Base-by-base conservation (phyloP, 2,797 vertebrate species). In the Leptatherina wallacei region DNA sequence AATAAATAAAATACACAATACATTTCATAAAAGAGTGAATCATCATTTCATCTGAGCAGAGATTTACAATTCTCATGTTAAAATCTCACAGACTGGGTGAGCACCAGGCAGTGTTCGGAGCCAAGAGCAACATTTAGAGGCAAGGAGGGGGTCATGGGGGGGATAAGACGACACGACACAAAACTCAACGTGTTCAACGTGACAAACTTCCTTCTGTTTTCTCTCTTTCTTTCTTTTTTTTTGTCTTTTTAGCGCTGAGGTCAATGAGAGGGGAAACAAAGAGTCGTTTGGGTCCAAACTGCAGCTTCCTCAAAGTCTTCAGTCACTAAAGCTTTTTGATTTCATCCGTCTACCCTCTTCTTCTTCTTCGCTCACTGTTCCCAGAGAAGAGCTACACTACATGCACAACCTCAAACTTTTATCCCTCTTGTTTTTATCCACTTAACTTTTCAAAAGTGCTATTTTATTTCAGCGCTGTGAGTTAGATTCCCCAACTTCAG, bases 61-160 rank as follows among this genome's bases (percentile, higher is more conserved):
- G 73, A 82, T 69, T 83, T 85, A 85, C 82, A 88, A 33, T 81
- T 89, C 49, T 86, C 74, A 51, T 82, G 76, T 76, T 73, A 68
- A 77, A 78, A 51, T 80, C 82, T 91, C 86, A 89, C 90, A 91
- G 91, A 91, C 92, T 92, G 90, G 90, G 90, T 88, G 92, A 92
- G 90, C 91, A 93, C 89, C 92, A 92, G 93, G 92, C 92, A 93
- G 91, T 91, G 89, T 92, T 61, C 44, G 80, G 87, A 93, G 92
- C 82, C 42, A 86, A 88, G 71, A 91, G 83, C 90, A 81, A 90
- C 89, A 80, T 90, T 88, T 80, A 61, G 71, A 44, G n/a, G 61
- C n/a, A 57, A 71, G 12, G 65, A 69, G 57, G 66, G 61, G 73
- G 65, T 13, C 38, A 36, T 36, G 11, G 13, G 10, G 62, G 69